A percentile compares a stretch with the other conserved stretches of the same genome.
Conservation (phyloP, 1,140 invertebrate genomes). For the Drosophila seguyi region DNA sequence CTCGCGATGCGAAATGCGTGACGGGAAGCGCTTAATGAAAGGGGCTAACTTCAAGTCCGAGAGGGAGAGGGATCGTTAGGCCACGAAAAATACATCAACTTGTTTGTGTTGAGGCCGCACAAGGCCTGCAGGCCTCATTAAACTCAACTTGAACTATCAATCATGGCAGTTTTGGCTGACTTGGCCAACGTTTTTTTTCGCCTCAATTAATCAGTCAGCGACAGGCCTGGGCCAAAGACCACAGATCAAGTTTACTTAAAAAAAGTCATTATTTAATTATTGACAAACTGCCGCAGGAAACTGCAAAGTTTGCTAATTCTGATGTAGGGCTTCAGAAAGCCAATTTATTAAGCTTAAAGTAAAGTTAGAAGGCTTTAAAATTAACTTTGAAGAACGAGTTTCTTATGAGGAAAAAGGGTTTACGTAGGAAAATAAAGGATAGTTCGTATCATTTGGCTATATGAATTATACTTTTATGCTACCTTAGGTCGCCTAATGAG, state of each 20-base stretch:
- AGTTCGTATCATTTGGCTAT: not conserved
- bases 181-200: constrained; percentile 47
- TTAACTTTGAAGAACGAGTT: rapidly evolving
- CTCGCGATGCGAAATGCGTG: constrained; percentile 9
- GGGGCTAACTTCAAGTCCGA: not conserved
- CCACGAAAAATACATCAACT: constrained; percentile 12
- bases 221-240: constrained; percentile 22
- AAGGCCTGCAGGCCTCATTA: constrained; percentile 63
- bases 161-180: constrained; percentile 47
- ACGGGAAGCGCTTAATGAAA: constrained; percentile 6
- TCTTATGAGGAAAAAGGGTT: not conserved
- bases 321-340: not conserved
- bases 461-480: not conserved
- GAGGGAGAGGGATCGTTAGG: not conserved
- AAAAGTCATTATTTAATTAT: constrained; percentile 2
- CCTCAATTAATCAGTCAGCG: constrained; percentile 69
- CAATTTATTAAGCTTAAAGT: no score
- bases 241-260: constrained; percentile 17
- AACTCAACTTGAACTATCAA: constrained; percentile 68
- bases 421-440: not conserved
- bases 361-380: not conserved
- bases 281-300: not conserved
- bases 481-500: not conserved
- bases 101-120: not conserved
- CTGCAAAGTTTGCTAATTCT: not conserved